Base-by-base conservation (phyloP, 1,140 invertebrate genomes). In the Aporrectodea caliginosa region DNA sequence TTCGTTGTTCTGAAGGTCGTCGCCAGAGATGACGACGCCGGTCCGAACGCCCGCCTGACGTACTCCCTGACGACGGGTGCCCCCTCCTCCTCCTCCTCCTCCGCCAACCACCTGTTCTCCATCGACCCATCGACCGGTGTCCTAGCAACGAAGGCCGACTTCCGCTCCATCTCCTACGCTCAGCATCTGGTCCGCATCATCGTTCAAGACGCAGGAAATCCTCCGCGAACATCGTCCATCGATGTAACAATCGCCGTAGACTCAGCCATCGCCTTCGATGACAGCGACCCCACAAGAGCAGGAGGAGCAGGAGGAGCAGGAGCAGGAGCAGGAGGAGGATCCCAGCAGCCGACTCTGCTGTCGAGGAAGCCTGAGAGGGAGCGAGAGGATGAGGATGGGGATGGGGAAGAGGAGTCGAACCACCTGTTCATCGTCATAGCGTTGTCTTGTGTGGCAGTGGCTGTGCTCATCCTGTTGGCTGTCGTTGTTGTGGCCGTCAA, bases 1-100 rank as follows among this genome's bases (percentile, higher is more conserved):
- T 76, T 43, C 27, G 35, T n/a, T n/a, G 43, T 76, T 27, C 22
- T 29, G 16, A 76, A 31, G 1, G 33, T 76, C 12, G 14, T n/a
- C 35, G 75, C 75, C 43, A 58, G 27, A 31, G 75, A 76, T 30
- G 33, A 27, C 1, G 75, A 76, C 43, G 75, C 29, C 30, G 75
- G 75, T 35, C 32, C n/a, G 32, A 76, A 76, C 43, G 75, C 75
- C 33, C 22, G 43, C 2, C 12, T 76, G 1, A 76, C 75, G 27
- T 76, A 43, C 75, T 12, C 22, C 31, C 29, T 76, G 35, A 35
- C 35, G 35, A 35, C 29, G 16, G n/a, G 31, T 1, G 73, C 31
- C 33, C 73, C 35, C 35, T 33, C 31, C 16, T 33, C 73, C 27
- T 27, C 73, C 73, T 32, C 35, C 27, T 16, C 58, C 30, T 74